These are phyloP conservation scores for Rynchops niger DNA, from an alignment of 2,113 vertebrate species.

Conservation along the genomic window DNA sequence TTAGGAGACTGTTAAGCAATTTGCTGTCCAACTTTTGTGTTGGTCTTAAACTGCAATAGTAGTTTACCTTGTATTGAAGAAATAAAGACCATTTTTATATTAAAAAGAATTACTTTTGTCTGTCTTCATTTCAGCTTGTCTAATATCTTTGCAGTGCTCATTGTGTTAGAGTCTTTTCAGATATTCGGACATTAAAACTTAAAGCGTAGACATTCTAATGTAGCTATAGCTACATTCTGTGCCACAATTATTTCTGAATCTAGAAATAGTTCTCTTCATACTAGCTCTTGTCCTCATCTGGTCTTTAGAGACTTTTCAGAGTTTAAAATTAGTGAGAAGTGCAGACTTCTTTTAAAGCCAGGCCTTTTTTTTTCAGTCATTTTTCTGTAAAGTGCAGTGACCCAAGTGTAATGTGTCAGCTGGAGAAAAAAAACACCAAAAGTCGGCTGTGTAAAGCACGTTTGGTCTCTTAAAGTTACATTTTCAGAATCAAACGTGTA, in stretches of 20 bases:
- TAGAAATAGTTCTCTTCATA: not conserved
- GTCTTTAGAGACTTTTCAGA: not conserved
- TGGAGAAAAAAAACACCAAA: not conserved
- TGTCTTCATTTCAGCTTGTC: conserved; percentile 48
- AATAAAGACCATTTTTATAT: conserved; percentile 78
- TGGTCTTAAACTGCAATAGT: conserved; percentile 80
- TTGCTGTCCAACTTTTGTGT: conserved; percentile 79
- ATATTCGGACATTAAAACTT: not conserved
- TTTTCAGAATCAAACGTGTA: not conserved
- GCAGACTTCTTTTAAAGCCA: not conserved
- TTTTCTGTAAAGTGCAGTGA: not conserved
- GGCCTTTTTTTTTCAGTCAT: not conserved
- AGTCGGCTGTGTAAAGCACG: not conserved
- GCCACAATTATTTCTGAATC: not conserved
- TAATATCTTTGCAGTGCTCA: not conserved
- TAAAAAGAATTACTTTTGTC: not conserved
- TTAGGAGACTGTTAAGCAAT: conserved; percentile 82
- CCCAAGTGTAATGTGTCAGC: fast-evolving
- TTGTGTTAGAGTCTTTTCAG: not conserved
- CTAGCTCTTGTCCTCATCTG: not conserved
- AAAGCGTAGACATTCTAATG: not conserved
- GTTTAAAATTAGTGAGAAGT: not conserved
- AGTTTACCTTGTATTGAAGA: conserved; percentile 80
- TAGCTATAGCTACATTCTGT: not conserved
- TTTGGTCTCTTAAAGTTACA: not conserved